phyloP scores from a whole-genome alignment of 2,888 invertebrate species.

The Stictocephala bisonia region DNA sequence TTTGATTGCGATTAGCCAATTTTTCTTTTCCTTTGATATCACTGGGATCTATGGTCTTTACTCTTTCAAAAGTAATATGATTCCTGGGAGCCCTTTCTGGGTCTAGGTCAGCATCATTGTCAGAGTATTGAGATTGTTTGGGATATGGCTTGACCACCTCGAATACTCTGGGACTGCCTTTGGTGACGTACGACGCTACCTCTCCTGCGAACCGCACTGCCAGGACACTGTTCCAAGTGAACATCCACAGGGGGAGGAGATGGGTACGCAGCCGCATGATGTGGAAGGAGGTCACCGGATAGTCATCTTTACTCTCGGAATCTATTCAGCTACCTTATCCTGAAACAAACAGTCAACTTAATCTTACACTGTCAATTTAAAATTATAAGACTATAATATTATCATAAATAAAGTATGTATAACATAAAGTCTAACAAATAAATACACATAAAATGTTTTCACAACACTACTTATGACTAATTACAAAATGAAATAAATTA shows the following conservation, averaged over 20 bases:
- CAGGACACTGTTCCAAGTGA: not conserved
- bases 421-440: no score
- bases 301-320: constrained; percentile 24
- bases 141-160: not conserved
- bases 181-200: no score
- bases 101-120: not conserved
- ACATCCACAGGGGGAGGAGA: not conserved
- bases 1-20: constrained; percentile 13
- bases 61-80: constrained; percentile 10
- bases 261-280: constrained; percentile 22
- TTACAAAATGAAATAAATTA: no score
- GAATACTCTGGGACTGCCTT: not conserved
- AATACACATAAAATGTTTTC: no score
- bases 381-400: no score
- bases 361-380: no score
- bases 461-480: no score
- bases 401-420: no score
- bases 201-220: constrained; percentile 21
- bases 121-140: not conserved
- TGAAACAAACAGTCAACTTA: no score
- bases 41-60: constrained; percentile 15
- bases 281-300: not conserved
- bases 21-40: not conserved
- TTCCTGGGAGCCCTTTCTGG: no score
- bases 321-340: no score